phyloP scores from a whole-genome alignment of 2,888 invertebrate genomes.

The Heteropelma amictum region DNA sequence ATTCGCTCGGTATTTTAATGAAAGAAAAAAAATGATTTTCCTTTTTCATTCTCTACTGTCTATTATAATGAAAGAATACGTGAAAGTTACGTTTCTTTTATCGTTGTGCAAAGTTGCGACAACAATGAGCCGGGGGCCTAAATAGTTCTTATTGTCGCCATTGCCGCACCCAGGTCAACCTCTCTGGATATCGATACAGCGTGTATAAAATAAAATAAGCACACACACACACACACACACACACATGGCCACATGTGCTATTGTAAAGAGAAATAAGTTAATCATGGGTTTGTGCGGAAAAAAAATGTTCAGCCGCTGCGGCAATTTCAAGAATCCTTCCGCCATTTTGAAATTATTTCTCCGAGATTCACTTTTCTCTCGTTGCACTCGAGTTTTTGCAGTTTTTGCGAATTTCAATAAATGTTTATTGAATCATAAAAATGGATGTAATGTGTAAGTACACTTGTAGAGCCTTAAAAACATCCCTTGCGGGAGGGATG shows the following conservation, averaged over 20 bases:
- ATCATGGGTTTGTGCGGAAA: neutral
- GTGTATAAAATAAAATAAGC: neutral
- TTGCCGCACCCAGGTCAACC: conserved; percentile 43
- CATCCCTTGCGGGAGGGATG: no score
- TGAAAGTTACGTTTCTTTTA: conserved; percentile 46
- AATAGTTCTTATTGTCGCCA: conserved; percentile 35
- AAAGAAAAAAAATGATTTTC: conserved; percentile 7
- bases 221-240: no score
- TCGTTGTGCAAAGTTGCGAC: conserved; percentile 46
- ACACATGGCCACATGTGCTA: neutral
- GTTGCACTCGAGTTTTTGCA: no score
- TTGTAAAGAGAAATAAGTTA: neutral
- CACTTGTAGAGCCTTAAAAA: no score
- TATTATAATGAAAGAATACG: conserved; percentile 33
- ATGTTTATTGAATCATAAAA: no score
- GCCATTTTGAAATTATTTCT: no score
- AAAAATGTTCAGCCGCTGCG: no score
- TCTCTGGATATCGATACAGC: neutral
- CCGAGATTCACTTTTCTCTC: no score
- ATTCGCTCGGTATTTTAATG: conserved; percentile 19
- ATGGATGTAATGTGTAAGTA: no score
- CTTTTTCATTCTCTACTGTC: conserved; percentile 6
- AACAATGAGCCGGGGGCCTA: conserved; percentile 23
- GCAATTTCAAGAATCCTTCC: no score
- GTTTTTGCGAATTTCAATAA: no score